These are phyloP conservation scores for Ammodytes dubius DNA, from an alignment of 2,113 vertebrate species.

Conservation along the genomic window DNA sequence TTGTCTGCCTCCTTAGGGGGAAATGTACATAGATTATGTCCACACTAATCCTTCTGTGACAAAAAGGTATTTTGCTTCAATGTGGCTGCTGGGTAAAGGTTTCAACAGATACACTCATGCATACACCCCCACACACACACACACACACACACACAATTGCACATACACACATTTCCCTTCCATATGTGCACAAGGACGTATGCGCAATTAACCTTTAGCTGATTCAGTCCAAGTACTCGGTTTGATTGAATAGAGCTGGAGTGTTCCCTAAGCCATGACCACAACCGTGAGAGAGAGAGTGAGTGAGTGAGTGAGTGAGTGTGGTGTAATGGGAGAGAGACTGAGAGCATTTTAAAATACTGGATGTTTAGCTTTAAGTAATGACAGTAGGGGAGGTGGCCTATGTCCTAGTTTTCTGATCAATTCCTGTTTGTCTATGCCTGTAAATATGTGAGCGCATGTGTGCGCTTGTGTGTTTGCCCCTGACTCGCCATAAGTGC, in stretches of 20 bases:
- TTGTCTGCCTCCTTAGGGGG: conserved; percentile 76
- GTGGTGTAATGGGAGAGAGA: not conserved
- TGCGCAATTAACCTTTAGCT: conserved; percentile 82
- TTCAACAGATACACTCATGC: conserved; percentile 70
- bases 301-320: conserved; percentile 18
- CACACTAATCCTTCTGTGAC: conserved; percentile 75
- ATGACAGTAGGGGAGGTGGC: conserved; percentile 17
- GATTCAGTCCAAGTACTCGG: conserved; percentile 74
- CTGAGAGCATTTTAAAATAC: conserved; percentile 38
- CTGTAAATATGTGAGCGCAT: conserved; percentile 19
- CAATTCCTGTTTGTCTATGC: conserved; percentile 26
- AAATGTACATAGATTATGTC: conserved; percentile 82
- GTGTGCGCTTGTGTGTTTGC: conserved; percentile 29
- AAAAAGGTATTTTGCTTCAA: conserved; percentile 79
- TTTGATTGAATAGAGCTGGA: conserved; percentile 79
- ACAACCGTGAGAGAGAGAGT: conserved; percentile 61
- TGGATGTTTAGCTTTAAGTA: conserved; percentile 47
- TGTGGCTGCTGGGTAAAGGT: conserved; percentile 63
- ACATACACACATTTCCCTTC: conserved; percentile 54
- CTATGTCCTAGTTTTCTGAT: conserved; percentile 39
- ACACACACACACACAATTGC: conserved; percentile 18
- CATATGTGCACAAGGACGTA: conserved; percentile 77
- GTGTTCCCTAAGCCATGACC: conserved; percentile 78
- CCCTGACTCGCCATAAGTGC: conserved; percentile 32
- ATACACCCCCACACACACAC: conserved; percentile 51